These are phyloP conservation scores for Alloscopus bannaensis DNA, from an alignment of 2,888 invertebrate species.

Conservation along the genomic window DNA sequence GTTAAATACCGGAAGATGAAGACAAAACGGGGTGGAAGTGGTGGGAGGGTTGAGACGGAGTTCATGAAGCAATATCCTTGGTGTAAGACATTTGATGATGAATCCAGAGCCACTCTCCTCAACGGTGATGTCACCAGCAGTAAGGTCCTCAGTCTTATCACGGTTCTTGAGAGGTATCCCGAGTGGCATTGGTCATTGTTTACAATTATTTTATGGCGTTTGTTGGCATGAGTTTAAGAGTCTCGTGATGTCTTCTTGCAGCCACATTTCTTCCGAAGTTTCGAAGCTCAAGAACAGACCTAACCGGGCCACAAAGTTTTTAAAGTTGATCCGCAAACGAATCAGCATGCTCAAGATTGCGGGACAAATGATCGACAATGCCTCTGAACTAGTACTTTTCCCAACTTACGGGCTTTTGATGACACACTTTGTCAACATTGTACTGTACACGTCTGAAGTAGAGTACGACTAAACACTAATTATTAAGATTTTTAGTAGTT, in stretches of 20 bases:
- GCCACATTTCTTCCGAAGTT: slow-evolving; percentile 49
- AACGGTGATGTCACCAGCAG: slow-evolving; percentile 1
- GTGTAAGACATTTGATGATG: slow-evolving; percentile 12
- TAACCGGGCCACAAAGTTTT: slow-evolving; percentile 60
- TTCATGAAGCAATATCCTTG: slow-evolving; percentile 19
- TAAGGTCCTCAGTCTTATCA: slow-evolving; percentile 11
- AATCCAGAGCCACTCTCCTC: neutral
- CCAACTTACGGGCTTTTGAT: slow-evolving; percentile 49
- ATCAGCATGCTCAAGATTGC: slow-evolving; percentile 40
- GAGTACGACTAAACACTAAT: slow-evolving; percentile 12
- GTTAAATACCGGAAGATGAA: too few species aligned
- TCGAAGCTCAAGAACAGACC: slow-evolving; percentile 51
- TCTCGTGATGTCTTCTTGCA: neutral
- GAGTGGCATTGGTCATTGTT: neutral
- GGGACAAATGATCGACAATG: neutral
- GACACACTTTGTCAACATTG: slow-evolving; percentile 41
- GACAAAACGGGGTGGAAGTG: neutral
- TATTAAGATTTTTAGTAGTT: neutral
- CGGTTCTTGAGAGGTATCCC: slow-evolving; percentile 14
- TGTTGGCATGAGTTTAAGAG: neutral
- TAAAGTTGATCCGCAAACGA: neutral
- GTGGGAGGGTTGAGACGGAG: neutral
- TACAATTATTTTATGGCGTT: neutral
- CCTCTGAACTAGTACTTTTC: slow-evolving; percentile 16
- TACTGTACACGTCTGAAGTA: slow-evolving; percentile 36